Evolutionary conservation across 37 sponge, comb jelly and placozoan species (phyloP), one percentile per base, ranked within the genome.

Genomic region (Diacarnus erythraeanus): DNA sequence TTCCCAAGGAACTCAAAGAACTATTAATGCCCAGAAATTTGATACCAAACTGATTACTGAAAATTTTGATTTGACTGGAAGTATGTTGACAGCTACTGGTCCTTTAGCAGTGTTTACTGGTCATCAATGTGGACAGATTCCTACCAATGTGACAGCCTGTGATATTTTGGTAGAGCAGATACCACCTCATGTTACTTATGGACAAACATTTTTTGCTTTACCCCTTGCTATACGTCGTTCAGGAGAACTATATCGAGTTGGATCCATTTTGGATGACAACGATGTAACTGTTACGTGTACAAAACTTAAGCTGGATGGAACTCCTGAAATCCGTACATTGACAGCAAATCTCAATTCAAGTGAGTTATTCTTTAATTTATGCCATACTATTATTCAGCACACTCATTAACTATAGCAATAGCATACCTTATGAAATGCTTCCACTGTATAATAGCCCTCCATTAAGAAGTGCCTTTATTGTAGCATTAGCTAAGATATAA

Each of bases 161-260:
- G 84, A 88, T 63, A 79, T 78, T 42, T 57, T 88, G 15, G 59
- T 88, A 10, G 89, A 88, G 51, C 89, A 88, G 40, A 42, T 88
- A 6, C 89, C 89, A 26, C 74, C 79, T 31, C 40, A 51, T 29
- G 57, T 39, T 10, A 57, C 43, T 23, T 77, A 51, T 36, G 88
- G 88, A 10, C 74, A 38, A 26, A 21, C 23, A 22, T 81, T 77
- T 31, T 68, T 87, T 20, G 27, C 43, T 42, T 70, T 51, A 0
- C 77, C 88, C 1, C 42, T 65, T 2, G 61, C 38, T 31, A 29
- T 57, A 1, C 66, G 88, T 41, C 5, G 5, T 4, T 82, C 77
- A 10, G 83, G 72, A 44, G 88, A 74, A 2, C 21, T 75, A 22
- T 76, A 38, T 30, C 64, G 77, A 59, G 40, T 87, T 17, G 72